Base-by-base conservation (phyloP, 2,888 invertebrate genomes). In the Rutpela maculata region DNA sequence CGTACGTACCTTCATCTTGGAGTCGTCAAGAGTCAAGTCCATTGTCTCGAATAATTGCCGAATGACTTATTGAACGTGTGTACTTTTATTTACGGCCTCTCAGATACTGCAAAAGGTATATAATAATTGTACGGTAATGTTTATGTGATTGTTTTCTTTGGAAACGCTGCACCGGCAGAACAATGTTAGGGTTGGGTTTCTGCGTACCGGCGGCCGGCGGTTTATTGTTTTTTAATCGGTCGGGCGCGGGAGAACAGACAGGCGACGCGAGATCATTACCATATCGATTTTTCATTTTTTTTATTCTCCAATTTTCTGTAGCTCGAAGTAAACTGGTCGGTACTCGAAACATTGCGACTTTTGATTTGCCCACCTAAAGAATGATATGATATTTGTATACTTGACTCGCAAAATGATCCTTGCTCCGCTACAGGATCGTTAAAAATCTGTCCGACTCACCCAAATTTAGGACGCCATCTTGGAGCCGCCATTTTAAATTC, bases 121-220 rank as follows among this genome's bases (percentile, higher is more conserved):
- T 57, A 55, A 66, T 56, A 66, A 73, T 73, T 38, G 65, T 18
- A 12, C 17, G 57, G 65, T 73, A 56, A 65, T 73, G 22, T 55
- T 26, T 35, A 56, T 11, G 73, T 57, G 66, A 73, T 73, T 73
- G 66, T 73, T 65, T 57, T n/a, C 18, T 65, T 55, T 10, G 60
- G 59, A 70, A 70, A 70, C 59, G 11, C n/a, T 70, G n/a, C 57
- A 17, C 68, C 65, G 74, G 55, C 71, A 72, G 68, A 78, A 75
- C 75, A 78, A 78, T 72, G 75, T 63, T 75, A 72, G 72, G 78
- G 75, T 75, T 75, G 78, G 75, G 75, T 62, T 38, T 62, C 43
- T 35, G 26, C 35, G 65, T 66, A 73, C n/a, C 19, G 50, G 19
- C 65, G 43, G 4, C n/a, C 19, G 50, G 19, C 65, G 43, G 4